Conservation (phyloP, 2,888 invertebrate species). For the Caenorhabditis drosophilae region DNA sequence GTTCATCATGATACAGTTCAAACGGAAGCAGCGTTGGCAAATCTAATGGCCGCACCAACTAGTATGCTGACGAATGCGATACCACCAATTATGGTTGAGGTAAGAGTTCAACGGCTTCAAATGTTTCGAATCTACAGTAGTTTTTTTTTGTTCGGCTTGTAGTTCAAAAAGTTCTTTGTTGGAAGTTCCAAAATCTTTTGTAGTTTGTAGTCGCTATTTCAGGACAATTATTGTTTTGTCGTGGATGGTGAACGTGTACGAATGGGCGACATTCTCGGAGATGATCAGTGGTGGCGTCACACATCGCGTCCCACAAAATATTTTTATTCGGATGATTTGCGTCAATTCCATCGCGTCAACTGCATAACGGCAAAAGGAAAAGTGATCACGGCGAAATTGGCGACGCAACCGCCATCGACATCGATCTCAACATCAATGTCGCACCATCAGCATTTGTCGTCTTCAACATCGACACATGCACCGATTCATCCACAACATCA, state of each 20-base stretch:
- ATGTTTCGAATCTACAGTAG: too few species aligned
- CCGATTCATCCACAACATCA: slow-evolving; percentile 32
- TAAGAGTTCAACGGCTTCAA: too few species aligned
- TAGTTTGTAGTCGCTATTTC: too few species aligned
- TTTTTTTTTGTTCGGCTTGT: too few species aligned
- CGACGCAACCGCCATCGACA: slow-evolving; percentile 31
- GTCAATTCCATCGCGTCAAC: slow-evolving; percentile 67
- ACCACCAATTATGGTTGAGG: slow-evolving; percentile 65
- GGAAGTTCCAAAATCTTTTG: too few species aligned
- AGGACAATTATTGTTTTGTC: slow-evolving; percentile 69
- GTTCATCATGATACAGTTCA: slow-evolving; percentile 69
- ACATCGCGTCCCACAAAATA: slow-evolving; percentile 68
- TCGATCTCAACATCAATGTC: slow-evolving; percentile 29
- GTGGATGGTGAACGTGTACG: slow-evolving; percentile 67
- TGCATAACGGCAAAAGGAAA: slow-evolving; percentile 65
- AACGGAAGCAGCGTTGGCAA: slow-evolving; percentile 68
- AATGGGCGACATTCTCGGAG: slow-evolving; percentile 67
- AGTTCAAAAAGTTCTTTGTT: too few species aligned
- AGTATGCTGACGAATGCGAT: slow-evolving; percentile 61
- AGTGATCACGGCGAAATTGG: slow-evolving; percentile 50
- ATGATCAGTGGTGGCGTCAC: slow-evolving; percentile 69
- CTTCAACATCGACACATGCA: slow-evolving; percentile 22
- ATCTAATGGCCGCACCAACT: slow-evolving; percentile 66
- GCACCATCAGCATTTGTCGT: slow-evolving; percentile 18
- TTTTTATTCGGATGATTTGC: slow-evolving; percentile 67